Conservation (phyloP, 2,113 vertebrate genomes). For the Nannobrachium achirus region DNA sequence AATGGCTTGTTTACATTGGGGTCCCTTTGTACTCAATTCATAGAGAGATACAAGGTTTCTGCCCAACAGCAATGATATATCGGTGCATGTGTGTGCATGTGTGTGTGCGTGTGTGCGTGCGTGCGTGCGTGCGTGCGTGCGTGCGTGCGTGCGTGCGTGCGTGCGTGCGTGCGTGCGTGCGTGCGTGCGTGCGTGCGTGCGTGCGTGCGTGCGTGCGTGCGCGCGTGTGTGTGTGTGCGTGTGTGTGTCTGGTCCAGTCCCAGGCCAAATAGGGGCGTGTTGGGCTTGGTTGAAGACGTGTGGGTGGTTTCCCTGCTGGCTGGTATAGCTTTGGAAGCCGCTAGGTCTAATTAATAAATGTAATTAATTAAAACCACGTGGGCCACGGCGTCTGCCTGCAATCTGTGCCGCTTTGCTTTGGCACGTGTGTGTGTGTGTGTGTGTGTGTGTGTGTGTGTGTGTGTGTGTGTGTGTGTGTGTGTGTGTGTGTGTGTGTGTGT, state of each 20-base stretch:
- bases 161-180: too few species aligned
- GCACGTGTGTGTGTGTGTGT: slow-evolving; percentile 28
- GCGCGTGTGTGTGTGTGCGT: slow-evolving; percentile 4
- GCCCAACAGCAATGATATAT: too few species aligned
- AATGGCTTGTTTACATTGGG: too few species aligned
- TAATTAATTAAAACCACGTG: slow-evolving; percentile 68
- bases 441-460: slow-evolving; percentile 23
- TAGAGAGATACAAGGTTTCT: too few species aligned
- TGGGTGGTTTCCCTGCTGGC: too few species aligned
- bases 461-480: slow-evolving; percentile 25
- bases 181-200: slow-evolving; percentile 7
- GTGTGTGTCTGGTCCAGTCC: slow-evolving; percentile 11
- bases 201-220: neutral
- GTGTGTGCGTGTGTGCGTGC: slow-evolving; percentile 2
- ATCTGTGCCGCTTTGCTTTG: slow-evolving; percentile 49
- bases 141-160: slow-evolving; percentile 2
- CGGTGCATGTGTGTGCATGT: too few species aligned
- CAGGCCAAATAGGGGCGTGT: too few species aligned
- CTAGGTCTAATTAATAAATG: slow-evolving; percentile 60
- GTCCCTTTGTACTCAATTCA: too few species aligned
- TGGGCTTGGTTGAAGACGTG: too few species aligned
- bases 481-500: neutral
- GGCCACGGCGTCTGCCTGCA: slow-evolving; percentile 43
- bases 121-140: slow-evolving; percentile 2
- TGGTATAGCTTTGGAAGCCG: slow-evolving; percentile 37